Conservation (phyloP, 2,888 invertebrate genomes). For the Drosophila bunnanda region DNA sequence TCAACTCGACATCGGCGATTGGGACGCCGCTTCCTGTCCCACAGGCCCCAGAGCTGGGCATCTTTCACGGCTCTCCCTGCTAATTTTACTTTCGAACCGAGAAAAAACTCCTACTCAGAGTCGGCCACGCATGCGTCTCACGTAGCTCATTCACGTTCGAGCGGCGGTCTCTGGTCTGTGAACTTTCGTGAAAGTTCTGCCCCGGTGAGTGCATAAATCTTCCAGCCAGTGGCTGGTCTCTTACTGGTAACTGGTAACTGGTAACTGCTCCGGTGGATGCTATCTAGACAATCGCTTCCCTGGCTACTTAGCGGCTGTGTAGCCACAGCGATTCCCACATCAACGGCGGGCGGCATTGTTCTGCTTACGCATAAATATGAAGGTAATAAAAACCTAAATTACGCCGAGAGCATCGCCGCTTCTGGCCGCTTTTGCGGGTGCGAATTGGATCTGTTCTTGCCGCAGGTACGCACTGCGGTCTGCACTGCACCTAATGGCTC, state of each 20-base stretch:
- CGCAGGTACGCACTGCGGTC: constrained; percentile 8
- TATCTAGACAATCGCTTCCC: constrained; percentile 48
- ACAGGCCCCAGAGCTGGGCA: constrained; percentile 20
- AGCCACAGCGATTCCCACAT: constrained; percentile 56
- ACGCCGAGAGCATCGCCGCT: background rate
- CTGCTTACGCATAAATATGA: constrained; percentile 33
- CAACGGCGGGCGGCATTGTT: constrained; percentile 56
- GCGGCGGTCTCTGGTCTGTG: constrained; percentile 45
- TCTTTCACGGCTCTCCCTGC: constrained; percentile 54
- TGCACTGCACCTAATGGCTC: constrained; percentile 16
- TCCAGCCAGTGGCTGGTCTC: constrained; percentile 30
- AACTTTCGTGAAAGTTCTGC: constrained; percentile 75
- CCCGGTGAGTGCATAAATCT: constrained; percentile 63
- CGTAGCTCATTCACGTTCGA: constrained; percentile 52
- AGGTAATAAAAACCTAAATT: constrained; percentile 23
- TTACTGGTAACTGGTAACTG: constrained; percentile 5
- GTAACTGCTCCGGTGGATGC: constrained; percentile 41
- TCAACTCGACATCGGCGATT: constrained; percentile 8
- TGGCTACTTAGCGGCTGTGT: constrained; percentile 59
- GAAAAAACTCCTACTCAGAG: constrained; percentile 23
- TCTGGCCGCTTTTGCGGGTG: constrained; percentile 8
- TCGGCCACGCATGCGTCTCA: constrained; percentile 72
- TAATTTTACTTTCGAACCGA: constrained; percentile 70
- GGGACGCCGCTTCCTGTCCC: background rate
- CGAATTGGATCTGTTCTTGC: constrained; percentile 13